Evolutionary conservation across 1,140 invertebrate genomes (phyloP).

Genomic region (roundworm (Caenorhabditis elegans)): DNA sequence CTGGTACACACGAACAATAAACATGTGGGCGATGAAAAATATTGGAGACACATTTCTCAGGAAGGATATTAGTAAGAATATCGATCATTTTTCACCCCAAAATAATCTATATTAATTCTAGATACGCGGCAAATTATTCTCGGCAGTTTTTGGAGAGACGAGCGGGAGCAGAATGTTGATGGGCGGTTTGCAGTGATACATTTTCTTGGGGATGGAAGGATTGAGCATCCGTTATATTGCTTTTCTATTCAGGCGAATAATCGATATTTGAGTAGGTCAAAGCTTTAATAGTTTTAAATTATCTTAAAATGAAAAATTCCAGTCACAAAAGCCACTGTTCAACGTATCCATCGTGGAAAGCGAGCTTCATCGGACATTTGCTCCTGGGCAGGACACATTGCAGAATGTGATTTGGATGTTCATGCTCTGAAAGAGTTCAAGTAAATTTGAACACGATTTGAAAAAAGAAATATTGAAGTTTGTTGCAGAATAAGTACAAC

Average conservation of each 20-base stretch:
- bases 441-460: background rate
- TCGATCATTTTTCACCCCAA: background rate
- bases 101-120: background rate
- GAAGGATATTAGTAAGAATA: constrained; percentile 55
- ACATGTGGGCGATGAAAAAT: constrained; percentile 65
- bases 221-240: constrained; percentile 40
- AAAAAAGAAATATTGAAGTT: background rate
- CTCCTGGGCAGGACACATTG: constrained; percentile 62
- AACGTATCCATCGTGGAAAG: constrained; percentile 54
- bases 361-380: constrained; percentile 63
- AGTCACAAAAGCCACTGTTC: constrained; percentile 38
- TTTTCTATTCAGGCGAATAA: constrained; percentile 31
- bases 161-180: constrained; percentile 59
- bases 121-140: constrained; percentile 45
- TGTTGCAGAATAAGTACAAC: constrained; percentile 50
- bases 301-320: too few relatives aligned
- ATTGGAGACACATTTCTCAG: constrained; percentile 58
- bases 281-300: too few relatives aligned
- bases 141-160: constrained; percentile 58
- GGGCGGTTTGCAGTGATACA: constrained; percentile 63
- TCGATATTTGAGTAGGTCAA: constrained; percentile 28
- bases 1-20: constrained; percentile 65
- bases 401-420: constrained; percentile 60
- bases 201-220: constrained; percentile 40
- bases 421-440: constrained; percentile 39